Conservation (phyloP, 2,113 vertebrate species). For the Nyctereutes procyonoides region DNA sequence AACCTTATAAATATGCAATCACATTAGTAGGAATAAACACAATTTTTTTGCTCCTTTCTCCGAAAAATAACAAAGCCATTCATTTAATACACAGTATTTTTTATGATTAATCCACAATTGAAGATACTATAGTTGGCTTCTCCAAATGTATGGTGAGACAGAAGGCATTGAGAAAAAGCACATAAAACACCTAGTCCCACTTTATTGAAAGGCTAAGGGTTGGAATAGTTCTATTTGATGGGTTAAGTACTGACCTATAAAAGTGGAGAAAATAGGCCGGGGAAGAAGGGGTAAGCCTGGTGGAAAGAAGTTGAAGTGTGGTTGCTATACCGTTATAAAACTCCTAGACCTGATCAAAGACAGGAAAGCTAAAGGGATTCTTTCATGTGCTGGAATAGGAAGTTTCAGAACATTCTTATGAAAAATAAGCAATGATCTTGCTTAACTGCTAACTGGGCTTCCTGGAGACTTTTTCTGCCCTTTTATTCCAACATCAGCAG, state of each 20-base stretch:
- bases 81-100: neutral
- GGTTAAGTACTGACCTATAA: slow-evolving; percentile 65
- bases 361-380: neutral
- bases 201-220: slow-evolving; percentile 59
- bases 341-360: slow-evolving; percentile 62
- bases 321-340: slow-evolving; percentile 52
- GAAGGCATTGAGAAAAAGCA: neutral
- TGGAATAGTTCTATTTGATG: slow-evolving; percentile 72
- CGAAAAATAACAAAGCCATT: slow-evolving; percentile 23
- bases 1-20: slow-evolving; percentile 39
- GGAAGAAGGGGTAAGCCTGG: neutral
- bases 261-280: slow-evolving; percentile 61
- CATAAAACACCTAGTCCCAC: neutral
- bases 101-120: slow-evolving; percentile 40
- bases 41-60: slow-evolving; percentile 30
- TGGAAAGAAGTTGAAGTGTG: slow-evolving; percentile 55
- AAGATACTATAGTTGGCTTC: slow-evolving; percentile 13
- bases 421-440: slow-evolving; percentile 42
- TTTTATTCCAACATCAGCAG: slow-evolving; percentile 38
- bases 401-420: slow-evolving; percentile 64
- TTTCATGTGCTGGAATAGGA: slow-evolving; percentile 67
- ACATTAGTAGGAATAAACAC: slow-evolving; percentile 1
- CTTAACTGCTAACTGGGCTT: slow-evolving; percentile 56
- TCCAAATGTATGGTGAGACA: slow-evolving; percentile 50
- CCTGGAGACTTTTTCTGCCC: slow-evolving; percentile 41